Conservation (phyloP, 2,888 invertebrate species). For the Drosophila ezoana region DNA sequence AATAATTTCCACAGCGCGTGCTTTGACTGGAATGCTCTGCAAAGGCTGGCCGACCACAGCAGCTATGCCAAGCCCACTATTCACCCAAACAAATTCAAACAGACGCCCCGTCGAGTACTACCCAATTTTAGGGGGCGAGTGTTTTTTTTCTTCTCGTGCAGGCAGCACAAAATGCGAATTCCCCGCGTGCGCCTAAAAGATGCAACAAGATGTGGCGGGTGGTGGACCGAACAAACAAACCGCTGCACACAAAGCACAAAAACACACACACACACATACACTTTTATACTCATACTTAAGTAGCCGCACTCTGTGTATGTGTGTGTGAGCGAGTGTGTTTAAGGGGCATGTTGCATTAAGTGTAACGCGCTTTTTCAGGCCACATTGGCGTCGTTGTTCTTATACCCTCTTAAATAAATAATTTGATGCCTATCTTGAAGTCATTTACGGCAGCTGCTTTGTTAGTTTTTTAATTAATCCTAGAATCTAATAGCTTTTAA, state of each 20-base stretch:
- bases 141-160: background rate
- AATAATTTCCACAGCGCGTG: conserved; percentile 60
- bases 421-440: conserved; percentile 9
- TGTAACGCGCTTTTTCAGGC: conserved; percentile 56
- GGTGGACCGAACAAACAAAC: conserved; percentile 63
- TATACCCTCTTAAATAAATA: conserved; percentile 26
- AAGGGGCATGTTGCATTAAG: conserved; percentile 39
- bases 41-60: conserved; percentile 42
- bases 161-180: conserved; percentile 31
- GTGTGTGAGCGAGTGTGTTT: conserved; percentile 26
- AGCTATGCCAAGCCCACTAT: conserved; percentile 22
- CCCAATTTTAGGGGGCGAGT: conserved; percentile 32
- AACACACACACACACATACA: conserved; percentile 18
- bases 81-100: conserved; percentile 12
- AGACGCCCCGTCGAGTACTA: conserved; percentile 39
- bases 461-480: background rate
- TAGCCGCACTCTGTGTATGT: conserved; percentile 65
- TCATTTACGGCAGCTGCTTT: background rate
- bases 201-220: conserved; percentile 76
- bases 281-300: conserved; percentile 59
- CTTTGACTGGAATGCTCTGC: conserved; percentile 13
- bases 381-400: conserved; percentile 21
- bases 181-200: conserved; percentile 71
- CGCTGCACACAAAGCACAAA: conserved; percentile 37
- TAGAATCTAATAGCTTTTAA: background rate